Evolutionary conservation across 2,113 vertebrate genomes (phyloP), one percentile per base, ranked within the genome.

Genomic region (Otis tarda): DNA sequence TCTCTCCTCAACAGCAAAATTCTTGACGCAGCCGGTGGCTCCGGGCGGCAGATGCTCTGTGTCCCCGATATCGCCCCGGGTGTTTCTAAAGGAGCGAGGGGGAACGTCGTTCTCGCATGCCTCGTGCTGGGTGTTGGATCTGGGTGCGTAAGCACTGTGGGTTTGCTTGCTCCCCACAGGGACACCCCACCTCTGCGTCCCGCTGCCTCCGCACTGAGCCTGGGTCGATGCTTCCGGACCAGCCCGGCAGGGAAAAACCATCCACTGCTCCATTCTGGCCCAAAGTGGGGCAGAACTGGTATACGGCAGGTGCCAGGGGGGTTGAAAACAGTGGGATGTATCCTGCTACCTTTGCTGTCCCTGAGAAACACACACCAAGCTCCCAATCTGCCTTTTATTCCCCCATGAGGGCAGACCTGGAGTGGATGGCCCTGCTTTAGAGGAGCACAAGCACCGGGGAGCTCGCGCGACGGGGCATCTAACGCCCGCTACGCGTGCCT

Each of bases 201-300:
- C 2, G 0, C 47, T 14, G 0, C 41, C 41, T 43, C 41, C 41
- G 14, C 3, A 4, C 35, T 0, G 0, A 52, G 55, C 52, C 28
- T 8, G 80, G 27, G 10, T 10, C 64, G 6, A 57, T 2, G 65
- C 60, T 78, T 61, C 47, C 67, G 80, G 60, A 47, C 43, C n/a
- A 64, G 31, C 15, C 41, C 2, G 1, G 69, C 13, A 7, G 49
- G 64, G 59, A 57, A 87, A 52, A 64, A 5, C 3, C 39, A 12
- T 14, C 28, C 2, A 2, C 33, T 80, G 37, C 49, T 50, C 49
- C 2, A 0, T 7, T 0, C 31, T 41, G 61, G 20, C 70, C 60
- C 8, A 0, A 43, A 57, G 37, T 9, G n/a, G 35, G 68, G 70
- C 43, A 52, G 43, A 78, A 20, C 7, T 7, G 12, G 5, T 13